Percentiles rank a stretch among this genome's conserved stretches.
Conservation (phyloP, 2,888 invertebrate genomes). For the Lasioglossum calceatum region DNA sequence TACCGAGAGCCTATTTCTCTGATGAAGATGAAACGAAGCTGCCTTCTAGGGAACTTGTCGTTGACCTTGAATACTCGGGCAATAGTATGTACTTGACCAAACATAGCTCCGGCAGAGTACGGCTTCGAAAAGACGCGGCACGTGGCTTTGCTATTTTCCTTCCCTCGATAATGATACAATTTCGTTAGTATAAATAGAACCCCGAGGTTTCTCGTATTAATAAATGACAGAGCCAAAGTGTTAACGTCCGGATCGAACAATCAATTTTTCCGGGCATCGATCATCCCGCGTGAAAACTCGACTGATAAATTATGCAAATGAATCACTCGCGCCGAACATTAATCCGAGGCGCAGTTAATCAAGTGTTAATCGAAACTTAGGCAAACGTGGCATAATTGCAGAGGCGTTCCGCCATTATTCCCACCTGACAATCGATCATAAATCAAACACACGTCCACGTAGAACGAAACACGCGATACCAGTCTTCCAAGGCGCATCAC, state of each 20-base stretch:
- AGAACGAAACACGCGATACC: slow-evolving; percentile 31
- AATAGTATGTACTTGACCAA: not conserved
- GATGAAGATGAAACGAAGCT: slow-evolving; percentile 6
- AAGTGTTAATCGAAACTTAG: not conserved
- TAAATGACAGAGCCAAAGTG: not conserved
- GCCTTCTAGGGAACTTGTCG: not conserved
- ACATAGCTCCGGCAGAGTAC: not conserved
- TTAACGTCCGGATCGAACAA: not conserved
- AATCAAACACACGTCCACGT: slow-evolving; percentile 45
- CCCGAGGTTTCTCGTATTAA: not conserved
- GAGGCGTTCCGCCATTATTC: not conserved
- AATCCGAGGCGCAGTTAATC: not conserved
- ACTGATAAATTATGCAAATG: not conserved
- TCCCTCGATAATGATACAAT: not conserved
- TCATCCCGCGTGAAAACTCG: not conserved
- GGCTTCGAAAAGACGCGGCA: not conserved
- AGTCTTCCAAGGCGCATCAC: slow-evolving; percentile 18
- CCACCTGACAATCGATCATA: slow-evolving; percentile 32
- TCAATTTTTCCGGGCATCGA: not conserved
- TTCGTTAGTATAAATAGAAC: not conserved
- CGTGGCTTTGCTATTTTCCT: not conserved
- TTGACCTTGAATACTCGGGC: not conserved
- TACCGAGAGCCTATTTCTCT: not conserved
- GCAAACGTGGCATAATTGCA: slow-evolving; percentile 35
- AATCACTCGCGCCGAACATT: not conserved